Evolutionary conservation across 2,888 invertebrate genomes (phyloP).

Genomic region (Drosophila meridiana): DNA sequence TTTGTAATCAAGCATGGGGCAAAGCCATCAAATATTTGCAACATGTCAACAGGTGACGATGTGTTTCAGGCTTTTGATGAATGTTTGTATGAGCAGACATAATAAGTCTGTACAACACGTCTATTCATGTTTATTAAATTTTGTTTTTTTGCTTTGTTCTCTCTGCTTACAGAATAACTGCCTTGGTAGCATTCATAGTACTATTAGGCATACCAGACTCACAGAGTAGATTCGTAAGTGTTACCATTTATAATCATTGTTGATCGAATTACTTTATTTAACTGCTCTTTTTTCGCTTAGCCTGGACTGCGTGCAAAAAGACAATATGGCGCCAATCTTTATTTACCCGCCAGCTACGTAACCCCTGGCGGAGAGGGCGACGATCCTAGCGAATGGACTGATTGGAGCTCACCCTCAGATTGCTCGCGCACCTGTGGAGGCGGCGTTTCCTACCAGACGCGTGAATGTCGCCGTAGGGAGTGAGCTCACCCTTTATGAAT

Average conservation of each 20-base stretch:
- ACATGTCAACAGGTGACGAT: conserved; percentile 75
- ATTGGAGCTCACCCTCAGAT: conserved; percentile 92
- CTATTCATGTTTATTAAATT: conserved; percentile 51
- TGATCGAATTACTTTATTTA: background rate
- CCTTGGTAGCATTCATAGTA: conserved; percentile 87
- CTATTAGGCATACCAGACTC: conserved; percentile 86
- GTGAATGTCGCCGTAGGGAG: conserved; percentile 90
- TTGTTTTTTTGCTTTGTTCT: conserved; percentile 15
- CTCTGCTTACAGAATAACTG: conserved; percentile 87
- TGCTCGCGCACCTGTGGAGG: conserved; percentile 97
- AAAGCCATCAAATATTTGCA: conserved; percentile 75
- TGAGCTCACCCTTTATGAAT: conserved; percentile 80
- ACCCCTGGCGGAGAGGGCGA: conserved; percentile 89
- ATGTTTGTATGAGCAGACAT: conserved; percentile 26
- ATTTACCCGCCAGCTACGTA: conserved; percentile 90
- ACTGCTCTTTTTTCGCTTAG: conserved; percentile 74
- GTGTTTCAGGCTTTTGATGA: conserved; percentile 45
- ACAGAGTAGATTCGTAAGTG: conserved; percentile 88
- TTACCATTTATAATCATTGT: background rate
- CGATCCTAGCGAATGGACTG: conserved; percentile 90
- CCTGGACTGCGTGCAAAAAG: conserved; percentile 91
- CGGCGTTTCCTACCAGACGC: conserved; percentile 94
- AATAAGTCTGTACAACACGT: conserved; percentile 25
- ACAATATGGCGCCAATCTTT: conserved; percentile 90
- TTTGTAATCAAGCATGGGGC: conserved; percentile 55